Evolutionary conservation across 2,113 vertebrate species (phyloP), one percentile per base, ranked within the genome.

Genomic region (Stercorarius parasiticus): DNA sequence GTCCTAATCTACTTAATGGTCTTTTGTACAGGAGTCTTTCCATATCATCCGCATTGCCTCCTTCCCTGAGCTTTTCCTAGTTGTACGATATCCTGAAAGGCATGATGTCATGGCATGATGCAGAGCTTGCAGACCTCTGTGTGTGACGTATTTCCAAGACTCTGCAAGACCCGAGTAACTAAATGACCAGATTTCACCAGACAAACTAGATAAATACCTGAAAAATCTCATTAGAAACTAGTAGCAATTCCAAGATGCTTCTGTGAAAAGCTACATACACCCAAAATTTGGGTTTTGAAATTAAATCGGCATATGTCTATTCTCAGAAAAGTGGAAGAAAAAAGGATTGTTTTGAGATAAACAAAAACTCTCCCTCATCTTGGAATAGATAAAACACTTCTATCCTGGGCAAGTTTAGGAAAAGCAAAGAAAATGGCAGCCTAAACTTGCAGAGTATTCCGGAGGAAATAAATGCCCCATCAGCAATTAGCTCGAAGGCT

Each of bases 21-120:
- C 18, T 71, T 72, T 78, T 73, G 5, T 81, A 21, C 20, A n/a
- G 43, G 40, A 56, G 4, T n/a, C 29, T 73, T 78, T 55, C 55
- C 0, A 0, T 70, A 32, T 50, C 38, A 26, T 45, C 38, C 19
- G 62, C 19, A 27, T 34, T 38, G 15, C n/a, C 14, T 77, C 5
- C 19, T 72, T 84, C 64, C 47, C 43, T 80, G 66, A 71, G 38
- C 15, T 73, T 89, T 91, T 77, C 8, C 27, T 49, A 34, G 6
- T 62, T 82, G 11, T 38, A 27, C 12, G 32, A 34, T 62, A 49
- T 21, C 58, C 40, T 89, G 45, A 72, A 91, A 66, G 58, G 7
- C 10, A 50, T 10, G 17, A 43, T 49, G 23, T 22, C 61, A 66
- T 53, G 38, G 4, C 32, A 55, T 50, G 38, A 38, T 47, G 32